phyloP scores from a whole-genome alignment of 2,888 invertebrate genomes.

The Rambutsinella grinnellia region DNA sequence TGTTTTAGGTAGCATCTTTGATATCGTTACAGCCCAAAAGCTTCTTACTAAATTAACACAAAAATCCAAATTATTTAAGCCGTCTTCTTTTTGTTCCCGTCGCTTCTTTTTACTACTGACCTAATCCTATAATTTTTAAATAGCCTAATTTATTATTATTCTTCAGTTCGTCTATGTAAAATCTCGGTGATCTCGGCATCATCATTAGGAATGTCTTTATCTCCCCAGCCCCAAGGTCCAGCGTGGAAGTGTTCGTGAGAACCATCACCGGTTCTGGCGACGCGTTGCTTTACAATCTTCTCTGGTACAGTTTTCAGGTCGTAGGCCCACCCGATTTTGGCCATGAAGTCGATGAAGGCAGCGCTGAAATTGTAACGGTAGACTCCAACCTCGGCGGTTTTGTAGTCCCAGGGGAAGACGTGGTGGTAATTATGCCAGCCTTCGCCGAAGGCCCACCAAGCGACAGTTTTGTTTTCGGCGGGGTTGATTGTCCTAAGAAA shows the following conservation, averaged over 20 bases:
- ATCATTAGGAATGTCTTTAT: slow-evolving; percentile 60
- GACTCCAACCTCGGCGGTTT: slow-evolving; percentile 71
- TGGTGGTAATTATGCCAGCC: slow-evolving; percentile 94
- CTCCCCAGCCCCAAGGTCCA: slow-evolving; percentile 65
- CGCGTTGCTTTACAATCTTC: slow-evolving; percentile 68
- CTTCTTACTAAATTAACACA: too few relatives aligned
- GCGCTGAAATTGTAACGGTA: slow-evolving; percentile 70
- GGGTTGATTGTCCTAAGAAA: slow-evolving; percentile 64
- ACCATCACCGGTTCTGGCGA: slow-evolving; percentile 68
- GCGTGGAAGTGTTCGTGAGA: slow-evolving; percentile 30
- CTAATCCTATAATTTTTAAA: slow-evolving; percentile 3
- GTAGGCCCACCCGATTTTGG: slow-evolving; percentile 70
- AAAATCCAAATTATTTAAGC: too few relatives aligned
- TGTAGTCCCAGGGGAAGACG: slow-evolving; percentile 83
- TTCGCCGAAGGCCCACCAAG: slow-evolving; percentile 73
- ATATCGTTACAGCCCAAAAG: too few relatives aligned
- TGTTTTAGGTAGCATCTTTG: too few relatives aligned
- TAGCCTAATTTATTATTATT: slow-evolving; percentile 33
- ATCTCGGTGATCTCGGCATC: slow-evolving; percentile 60
- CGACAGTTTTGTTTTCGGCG: slow-evolving; percentile 61
- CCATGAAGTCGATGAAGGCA: slow-evolving; percentile 70
- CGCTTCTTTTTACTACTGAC: slow-evolving; percentile 27
- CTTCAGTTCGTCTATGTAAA: slow-evolving; percentile 46
- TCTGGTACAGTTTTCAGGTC: slow-evolving; percentile 69
- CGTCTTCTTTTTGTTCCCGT: background rate